Conservation (phyloP, 2,888 invertebrate genomes). For the Synanthedon formicaeformis region DNA sequence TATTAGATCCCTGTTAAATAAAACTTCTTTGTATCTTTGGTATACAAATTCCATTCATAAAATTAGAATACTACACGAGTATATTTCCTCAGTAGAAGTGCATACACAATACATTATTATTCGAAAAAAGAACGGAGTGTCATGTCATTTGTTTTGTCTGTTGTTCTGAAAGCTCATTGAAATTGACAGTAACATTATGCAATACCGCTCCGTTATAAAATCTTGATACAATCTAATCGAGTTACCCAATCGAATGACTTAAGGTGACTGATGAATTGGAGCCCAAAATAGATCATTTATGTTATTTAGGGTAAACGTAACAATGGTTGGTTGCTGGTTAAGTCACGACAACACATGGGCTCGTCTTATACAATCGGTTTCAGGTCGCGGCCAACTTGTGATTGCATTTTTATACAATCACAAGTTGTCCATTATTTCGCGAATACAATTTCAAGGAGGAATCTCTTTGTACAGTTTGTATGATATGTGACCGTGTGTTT, state of each 20-base stretch:
- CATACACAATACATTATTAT: too few relatives aligned
- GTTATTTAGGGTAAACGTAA: background rate
- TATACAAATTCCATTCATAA: too few relatives aligned
- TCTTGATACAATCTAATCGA: background rate
- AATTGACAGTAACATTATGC: background rate
- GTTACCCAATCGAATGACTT: background rate
- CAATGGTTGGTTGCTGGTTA: background rate
- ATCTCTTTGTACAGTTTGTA: background rate
- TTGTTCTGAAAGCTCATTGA: too few relatives aligned
- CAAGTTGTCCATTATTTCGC: conserved; percentile 23
- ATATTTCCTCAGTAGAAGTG: too few relatives aligned
- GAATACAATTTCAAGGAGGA: conserved; percentile 15
- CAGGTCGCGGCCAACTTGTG: conserved; percentile 42
- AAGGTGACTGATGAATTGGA: background rate
- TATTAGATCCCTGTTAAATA: too few relatives aligned
- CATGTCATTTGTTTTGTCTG: too few relatives aligned
- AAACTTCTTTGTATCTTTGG: too few relatives aligned
- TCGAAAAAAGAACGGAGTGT: too few relatives aligned
- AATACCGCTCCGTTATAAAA: background rate
- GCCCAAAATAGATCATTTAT: background rate
- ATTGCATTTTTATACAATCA: conserved; percentile 35
- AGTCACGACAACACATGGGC: background rate
- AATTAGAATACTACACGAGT: too few relatives aligned
- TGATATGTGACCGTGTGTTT: too few relatives aligned
- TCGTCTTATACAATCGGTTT: conserved; percentile 11